Conservation (phyloP, 2,888 invertebrate genomes). For the Ptychoptera contaminata region DNA sequence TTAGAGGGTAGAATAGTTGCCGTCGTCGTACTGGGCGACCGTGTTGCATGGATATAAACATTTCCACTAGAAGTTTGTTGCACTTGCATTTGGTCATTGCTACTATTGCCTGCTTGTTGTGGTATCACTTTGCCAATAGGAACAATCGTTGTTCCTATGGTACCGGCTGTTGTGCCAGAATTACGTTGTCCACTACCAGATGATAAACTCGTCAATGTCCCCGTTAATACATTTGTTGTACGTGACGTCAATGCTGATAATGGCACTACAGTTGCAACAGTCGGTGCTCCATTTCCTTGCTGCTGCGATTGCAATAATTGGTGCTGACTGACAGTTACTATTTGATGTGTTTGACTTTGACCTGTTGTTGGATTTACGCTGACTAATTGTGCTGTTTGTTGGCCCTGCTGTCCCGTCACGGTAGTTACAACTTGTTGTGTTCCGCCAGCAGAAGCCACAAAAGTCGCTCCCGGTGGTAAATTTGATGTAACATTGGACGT, state of each 20-base stretch:
- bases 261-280: slow-evolving; percentile 26
- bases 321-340: slow-evolving; percentile 7
- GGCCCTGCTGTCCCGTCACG: slow-evolving; percentile 6
- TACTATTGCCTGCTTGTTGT: slow-evolving; percentile 14
- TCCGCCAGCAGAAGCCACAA: background rate
- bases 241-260: slow-evolving; percentile 23
- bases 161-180: background rate
- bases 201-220: slow-evolving; percentile 21
- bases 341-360: slow-evolving; percentile 16
- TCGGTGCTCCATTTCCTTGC: slow-evolving; percentile 11
- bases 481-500: slow-evolving; percentile 1
- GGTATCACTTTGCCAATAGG: slow-evolving; percentile 28
- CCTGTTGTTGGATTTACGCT: slow-evolving; percentile 18
- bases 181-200: slow-evolving; percentile 7
- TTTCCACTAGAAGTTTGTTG: slow-evolving; percentile 13
- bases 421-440: background rate
- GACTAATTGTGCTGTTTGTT: slow-evolving; percentile 18
- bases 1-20: slow-evolving; percentile 12
- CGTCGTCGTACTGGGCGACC: slow-evolving; percentile 16
- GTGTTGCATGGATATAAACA: slow-evolving; percentile 20
- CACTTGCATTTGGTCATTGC: slow-evolving; percentile 1
- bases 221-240: slow-evolving; percentile 23
- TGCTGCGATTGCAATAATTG: slow-evolving; percentile 4
- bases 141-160: slow-evolving; percentile 15
- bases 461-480: slow-evolving; percentile 3